Base-by-base conservation (phyloP, 2,888 invertebrate species). In the Andrena camellia region DNA sequence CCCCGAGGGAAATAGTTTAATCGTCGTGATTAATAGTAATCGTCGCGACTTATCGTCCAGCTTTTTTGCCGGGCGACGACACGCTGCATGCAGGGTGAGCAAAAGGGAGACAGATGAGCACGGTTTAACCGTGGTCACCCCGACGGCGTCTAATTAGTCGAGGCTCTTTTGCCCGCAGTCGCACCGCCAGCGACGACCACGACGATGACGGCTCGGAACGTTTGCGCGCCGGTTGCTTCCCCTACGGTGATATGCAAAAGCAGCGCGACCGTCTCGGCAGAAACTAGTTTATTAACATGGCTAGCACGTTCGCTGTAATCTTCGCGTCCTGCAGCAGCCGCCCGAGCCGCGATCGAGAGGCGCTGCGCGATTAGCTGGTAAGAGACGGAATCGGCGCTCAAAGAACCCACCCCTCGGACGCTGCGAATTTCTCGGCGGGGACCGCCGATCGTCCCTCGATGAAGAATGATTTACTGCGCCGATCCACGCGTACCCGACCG, bases 221-320 rank as follows among this genome's bases (percentile, higher is more conserved):
- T 52, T 70, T 54, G 74, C 35, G 63, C 67, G 75, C 72, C 59
- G 59, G 62, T 72, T 78, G 60, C 66, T 77, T 85, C 57, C 85
- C 81, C 76, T 79, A 84, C 80, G 85, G 81, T 84, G 87, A 89
- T 86, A 76, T 88, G 79, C 83, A 72, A 86, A 85, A 20, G 54
- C 35, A n/a, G 13, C 26, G 68, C 52, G 67, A 75, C 64, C 75
- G 57, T 31, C 70, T 10, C 66, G 78, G 78, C 78, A 90, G 89
- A 90, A 91, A 91, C 91, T 90, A 90, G 89, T 91, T 91, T 90
- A 91, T 90, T 90, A 91, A 90, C 89, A 91, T 89, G 91, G 84
- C 83, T 81, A 86, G 87, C 90, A 90, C 89, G 90, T 83, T 85
- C 86, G 81, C 72, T 60, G 86, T 90, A 90, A 90, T 90, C 88